Evolutionary conservation across 2,113 vertebrate species (phyloP), one percentile per base, ranked within the genome.

Genomic region (Chunga burmeisteri): DNA sequence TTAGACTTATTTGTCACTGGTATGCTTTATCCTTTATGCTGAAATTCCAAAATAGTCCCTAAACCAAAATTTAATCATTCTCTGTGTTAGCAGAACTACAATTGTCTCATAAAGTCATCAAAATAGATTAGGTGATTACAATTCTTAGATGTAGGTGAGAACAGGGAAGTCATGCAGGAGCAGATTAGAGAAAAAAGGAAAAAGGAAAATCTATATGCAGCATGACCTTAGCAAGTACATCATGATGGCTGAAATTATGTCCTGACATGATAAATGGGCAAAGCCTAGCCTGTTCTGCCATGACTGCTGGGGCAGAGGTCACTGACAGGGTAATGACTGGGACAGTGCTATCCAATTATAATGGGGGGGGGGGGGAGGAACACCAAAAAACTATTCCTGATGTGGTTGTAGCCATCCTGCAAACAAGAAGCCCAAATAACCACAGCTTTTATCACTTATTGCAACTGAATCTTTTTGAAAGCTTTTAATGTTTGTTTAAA

Each of bases 401-500:
- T 85, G 70, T 85, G 81, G n/a, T 95, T 90, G 63, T 74, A 92
- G 85, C 47, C 19, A 36, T 90, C 81, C 92, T 90, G 81, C 85
- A 95, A 94, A 96, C 97, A 66, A 67, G 49, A 67, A 96, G 42
- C n/a, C 36, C 91, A 88, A 97, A 91, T 97, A 86, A 91, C 63
- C 14, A 71, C 40, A 86, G 49, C 81, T 98, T 97, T 96, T 89
- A 94, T 97, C 91, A 77, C 70, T 95, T 95, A 81, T 25, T 95
- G 52, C 40, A 95, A 67, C 40, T 70, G 58, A 96, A 53, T 94
- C 86, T 90, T 86, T 93, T 67, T 89, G 65, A 46, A 87, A 93
- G 56, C 32, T 94, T 96, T 96, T 90, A 94, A 77, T 83, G 27
- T 95, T 96, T 94, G 70, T 94, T 98, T 97, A 91, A 96, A 74